Percentiles rank a stretch among this genome's conserved stretches.
Evolutionary conservation across 53 echinoderm and acorn worm genomes (phyloP).

Genomic region (Luidia sarsii): DNA sequence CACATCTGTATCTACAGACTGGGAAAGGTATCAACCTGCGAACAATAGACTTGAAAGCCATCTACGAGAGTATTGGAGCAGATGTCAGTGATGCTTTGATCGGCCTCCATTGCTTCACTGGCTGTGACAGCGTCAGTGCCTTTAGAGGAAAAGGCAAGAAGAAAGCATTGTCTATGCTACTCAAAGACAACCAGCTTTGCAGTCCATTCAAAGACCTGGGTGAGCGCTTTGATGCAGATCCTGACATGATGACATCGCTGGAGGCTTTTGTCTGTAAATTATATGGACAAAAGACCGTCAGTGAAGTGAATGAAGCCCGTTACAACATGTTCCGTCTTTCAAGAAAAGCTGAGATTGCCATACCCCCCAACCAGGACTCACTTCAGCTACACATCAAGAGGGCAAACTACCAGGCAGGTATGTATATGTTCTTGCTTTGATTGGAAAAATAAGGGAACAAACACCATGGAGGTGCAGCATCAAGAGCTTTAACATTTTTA

Average conservation of each 20-base stretch:
- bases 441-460: constrained; percentile 1
- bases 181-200: background rate
- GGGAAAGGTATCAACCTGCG: constrained; percentile 52
- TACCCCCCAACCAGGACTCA: constrained; percentile 74
- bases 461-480: background rate
- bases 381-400: constrained; percentile 57
- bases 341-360: constrained; percentile 57
- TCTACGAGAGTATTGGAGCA: constrained; percentile 16
- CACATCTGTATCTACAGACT: constrained; percentile 63
- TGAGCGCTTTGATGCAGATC: constrained; percentile 22
- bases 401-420: constrained; percentile 61
- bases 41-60: constrained; percentile 40
- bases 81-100: constrained; percentile 25
- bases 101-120: constrained; percentile 61
- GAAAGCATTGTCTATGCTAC: constrained; percentile 31
- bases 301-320: constrained; percentile 31
- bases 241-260: constrained; percentile 15
- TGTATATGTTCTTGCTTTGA: background rate
- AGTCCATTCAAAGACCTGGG: constrained; percentile 37
- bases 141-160: constrained; percentile 63
- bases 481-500: background rate
- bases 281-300: constrained; percentile 47
- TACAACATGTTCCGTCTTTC: constrained; percentile 44
- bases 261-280: constrained; percentile 56
- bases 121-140: constrained; percentile 64